These are phyloP conservation scores for Uropetala carovei DNA, from an alignment of 2,888 invertebrate genomes.

Conservation along the genomic window DNA sequence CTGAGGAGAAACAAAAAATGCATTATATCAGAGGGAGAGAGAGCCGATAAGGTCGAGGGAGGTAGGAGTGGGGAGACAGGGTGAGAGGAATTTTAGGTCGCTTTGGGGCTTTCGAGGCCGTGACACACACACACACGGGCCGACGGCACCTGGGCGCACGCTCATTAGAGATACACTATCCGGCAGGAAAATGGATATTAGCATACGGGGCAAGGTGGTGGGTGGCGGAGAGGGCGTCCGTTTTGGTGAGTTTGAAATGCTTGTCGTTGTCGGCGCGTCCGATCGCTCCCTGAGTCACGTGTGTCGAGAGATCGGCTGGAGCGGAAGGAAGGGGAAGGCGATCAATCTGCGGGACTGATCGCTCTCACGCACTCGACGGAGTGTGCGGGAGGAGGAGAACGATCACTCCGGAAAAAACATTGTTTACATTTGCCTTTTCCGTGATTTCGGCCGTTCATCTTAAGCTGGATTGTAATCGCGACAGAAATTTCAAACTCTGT, in stretches of 20 bases:
- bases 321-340: background rate
- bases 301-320: background rate
- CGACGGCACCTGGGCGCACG: conserved; percentile 3
- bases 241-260: background rate
- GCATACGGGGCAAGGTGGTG: conserved; percentile 43
- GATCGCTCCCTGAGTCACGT: background rate
- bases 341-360: background rate
- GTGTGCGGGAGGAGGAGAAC: background rate
- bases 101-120: background rate
- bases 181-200: conserved; percentile 44
- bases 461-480: too few relatives aligned
- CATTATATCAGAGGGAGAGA: background rate
- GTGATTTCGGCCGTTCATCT: background rate
- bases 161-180: conserved; percentile 54
- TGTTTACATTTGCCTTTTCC: background rate
- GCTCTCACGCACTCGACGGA: background rate
- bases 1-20: background rate
- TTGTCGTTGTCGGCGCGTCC: conserved; percentile 32
- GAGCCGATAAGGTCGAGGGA: background rate
- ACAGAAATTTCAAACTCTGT: too few relatives aligned
- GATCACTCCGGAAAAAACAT: background rate
- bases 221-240: background rate
- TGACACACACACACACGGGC: background rate
- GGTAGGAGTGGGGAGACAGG: background rate
- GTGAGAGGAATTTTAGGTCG: too few relatives aligned